A percentile compares a stretch with the other conserved stretches of the same genome.
Conservation (phyloP, 2,797 vertebrate genomes). For the Pipistrellus nathusii region DNA sequence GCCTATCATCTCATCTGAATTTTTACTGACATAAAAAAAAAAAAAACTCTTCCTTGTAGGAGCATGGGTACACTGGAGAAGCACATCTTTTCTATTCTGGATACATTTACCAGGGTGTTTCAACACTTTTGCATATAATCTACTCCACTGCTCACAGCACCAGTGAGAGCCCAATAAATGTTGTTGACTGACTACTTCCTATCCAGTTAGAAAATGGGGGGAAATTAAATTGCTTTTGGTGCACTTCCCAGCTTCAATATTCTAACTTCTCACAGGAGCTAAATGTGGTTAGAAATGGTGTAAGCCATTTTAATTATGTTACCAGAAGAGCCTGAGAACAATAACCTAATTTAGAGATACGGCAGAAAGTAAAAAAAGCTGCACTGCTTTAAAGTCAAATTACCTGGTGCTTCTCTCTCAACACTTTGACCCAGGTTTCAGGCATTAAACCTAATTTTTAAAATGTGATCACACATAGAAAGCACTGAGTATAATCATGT, state of each 20-base stretch:
- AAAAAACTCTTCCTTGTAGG: constrained; percentile 7
- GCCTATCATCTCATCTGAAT: not conserved
- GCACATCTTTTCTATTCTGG: not conserved
- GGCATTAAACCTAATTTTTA: constrained; percentile 21
- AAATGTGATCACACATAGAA: constrained; percentile 33
- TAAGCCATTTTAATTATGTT: constrained; percentile 15
- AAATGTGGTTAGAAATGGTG: not conserved
- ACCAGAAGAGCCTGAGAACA: not conserved
- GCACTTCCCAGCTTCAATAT: constrained; percentile 5
- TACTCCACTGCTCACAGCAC: not conserved
- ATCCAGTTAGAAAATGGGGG: not conserved
- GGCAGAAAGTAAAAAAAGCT: not conserved
- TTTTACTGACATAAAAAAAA: constrained; percentile 13
- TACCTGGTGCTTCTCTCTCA: constrained; percentile 3
- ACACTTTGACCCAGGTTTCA: not conserved
- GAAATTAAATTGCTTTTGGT: not conserved
- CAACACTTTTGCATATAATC: constrained; percentile 47
- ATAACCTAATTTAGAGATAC: not conserved
- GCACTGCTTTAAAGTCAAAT: not conserved
- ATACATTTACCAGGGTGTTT: not conserved
- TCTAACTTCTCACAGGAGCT: constrained; percentile 37
- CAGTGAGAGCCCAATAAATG: constrained; percentile 33
- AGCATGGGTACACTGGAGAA: not conserved
- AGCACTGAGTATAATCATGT: not conserved
- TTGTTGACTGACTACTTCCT: constrained; percentile 63